phyloP scores from a whole-genome alignment of 2,888 invertebrate genomes.

The Acronicta aceris region DNA sequence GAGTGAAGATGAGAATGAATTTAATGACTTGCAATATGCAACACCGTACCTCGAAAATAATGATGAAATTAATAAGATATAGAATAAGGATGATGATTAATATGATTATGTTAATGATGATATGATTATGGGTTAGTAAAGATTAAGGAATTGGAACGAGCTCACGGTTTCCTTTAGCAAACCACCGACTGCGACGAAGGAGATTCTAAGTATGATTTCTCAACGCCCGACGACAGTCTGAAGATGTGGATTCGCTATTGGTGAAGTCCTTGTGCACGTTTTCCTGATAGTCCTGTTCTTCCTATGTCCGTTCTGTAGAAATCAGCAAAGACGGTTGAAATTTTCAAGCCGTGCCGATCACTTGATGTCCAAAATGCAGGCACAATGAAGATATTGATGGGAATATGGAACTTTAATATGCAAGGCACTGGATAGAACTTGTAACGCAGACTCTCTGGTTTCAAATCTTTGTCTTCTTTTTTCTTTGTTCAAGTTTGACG shows the following conservation, averaged over 20 bases:
- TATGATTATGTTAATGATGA: not conserved
- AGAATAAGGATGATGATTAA: not conserved
- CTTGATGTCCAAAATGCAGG: not conserved
- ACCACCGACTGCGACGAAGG: conserved; percentile 1
- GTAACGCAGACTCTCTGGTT: not conserved
- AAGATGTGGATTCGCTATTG: not conserved
- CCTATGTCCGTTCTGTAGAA: not conserved
- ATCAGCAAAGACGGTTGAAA: not conserved
- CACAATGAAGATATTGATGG: not conserved
- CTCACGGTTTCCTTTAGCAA: conserved; percentile 13
- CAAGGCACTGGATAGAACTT: not conserved
- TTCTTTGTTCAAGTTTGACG: not conserved
- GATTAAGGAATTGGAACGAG: conserved; percentile 10
- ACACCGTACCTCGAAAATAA: not conserved
- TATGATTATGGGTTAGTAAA: not conserved
- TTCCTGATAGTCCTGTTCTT: not conserved
- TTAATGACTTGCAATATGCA: conserved; percentile 5
- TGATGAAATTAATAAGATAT: not conserved
- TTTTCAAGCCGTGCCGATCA: not conserved
- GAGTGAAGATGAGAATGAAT: not conserved
- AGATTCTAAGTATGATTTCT: not conserved
- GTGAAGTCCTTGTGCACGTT: no score
- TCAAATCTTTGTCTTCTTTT: not conserved
- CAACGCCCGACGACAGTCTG: conserved; percentile 1
- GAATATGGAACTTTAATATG: not conserved